phyloP scores from a whole-genome alignment of 2,888 invertebrate genomes.

The Nemoura dubitans region DNA sequence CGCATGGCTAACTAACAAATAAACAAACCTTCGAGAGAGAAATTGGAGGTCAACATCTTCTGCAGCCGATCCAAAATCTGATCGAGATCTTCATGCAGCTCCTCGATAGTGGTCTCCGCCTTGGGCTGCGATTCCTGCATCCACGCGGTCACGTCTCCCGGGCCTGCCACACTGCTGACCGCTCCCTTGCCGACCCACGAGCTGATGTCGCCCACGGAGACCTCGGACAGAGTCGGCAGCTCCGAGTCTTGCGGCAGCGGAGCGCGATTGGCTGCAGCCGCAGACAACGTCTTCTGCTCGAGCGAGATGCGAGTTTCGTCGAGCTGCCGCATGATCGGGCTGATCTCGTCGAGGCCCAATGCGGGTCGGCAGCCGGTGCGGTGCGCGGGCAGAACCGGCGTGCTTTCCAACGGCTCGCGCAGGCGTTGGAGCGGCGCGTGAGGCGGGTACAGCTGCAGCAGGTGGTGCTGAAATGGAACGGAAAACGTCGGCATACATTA shows the following conservation, averaged over 20 bases:
- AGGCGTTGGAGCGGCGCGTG: background rate
- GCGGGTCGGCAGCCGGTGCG: slow-evolving; percentile 9
- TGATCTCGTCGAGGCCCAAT: slow-evolving; percentile 38
- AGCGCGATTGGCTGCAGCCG: background rate
- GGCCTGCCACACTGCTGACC: background rate
- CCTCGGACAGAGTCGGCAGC: slow-evolving; percentile 38
- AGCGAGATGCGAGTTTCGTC: slow-evolving; percentile 40
- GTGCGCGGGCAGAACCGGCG: slow-evolving; percentile 40
- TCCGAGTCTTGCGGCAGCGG: background rate
- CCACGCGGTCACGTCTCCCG: slow-evolving; percentile 43
- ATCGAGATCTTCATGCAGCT: slow-evolving; percentile 67
- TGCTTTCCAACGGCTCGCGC: slow-evolving; percentile 42
- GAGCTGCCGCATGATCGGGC: slow-evolving; percentile 40
- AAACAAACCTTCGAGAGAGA: slow-evolving; percentile 68
- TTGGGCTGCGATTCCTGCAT: slow-evolving; percentile 32
- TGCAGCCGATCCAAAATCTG: slow-evolving; percentile 75
- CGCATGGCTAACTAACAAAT: too few relatives aligned
- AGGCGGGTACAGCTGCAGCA: slow-evolving; percentile 3
- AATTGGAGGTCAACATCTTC: slow-evolving; percentile 75
- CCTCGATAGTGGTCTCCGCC: slow-evolving; percentile 45
- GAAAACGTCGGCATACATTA: too few relatives aligned
- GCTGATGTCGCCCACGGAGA: slow-evolving; percentile 43
- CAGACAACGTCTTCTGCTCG: slow-evolving; percentile 37
- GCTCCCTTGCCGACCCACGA: slow-evolving; percentile 27
- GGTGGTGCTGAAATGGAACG: background rate